Conservation (phyloP, 2,888 invertebrate genomes). For the Parnassius mnemosyne region DNA sequence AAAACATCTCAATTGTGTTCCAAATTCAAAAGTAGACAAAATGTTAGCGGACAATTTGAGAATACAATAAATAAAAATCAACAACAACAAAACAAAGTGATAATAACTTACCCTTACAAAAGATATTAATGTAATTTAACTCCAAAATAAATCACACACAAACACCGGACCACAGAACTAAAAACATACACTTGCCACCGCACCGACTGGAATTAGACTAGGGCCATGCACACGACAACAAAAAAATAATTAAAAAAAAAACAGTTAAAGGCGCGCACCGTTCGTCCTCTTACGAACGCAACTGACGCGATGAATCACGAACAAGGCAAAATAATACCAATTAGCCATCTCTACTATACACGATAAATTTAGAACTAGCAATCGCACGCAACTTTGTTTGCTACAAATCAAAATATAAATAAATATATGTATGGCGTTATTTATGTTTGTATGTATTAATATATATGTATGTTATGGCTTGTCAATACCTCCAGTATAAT, state of each 20-base stretch:
- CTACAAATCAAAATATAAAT: conserved; percentile 11
- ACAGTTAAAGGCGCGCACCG: conserved; percentile 47
- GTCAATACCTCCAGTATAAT: too few species aligned
- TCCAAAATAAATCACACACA: conserved; percentile 7
- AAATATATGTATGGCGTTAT: background rate
- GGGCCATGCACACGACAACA: conserved; percentile 48
- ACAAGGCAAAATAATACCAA: conserved; percentile 74
- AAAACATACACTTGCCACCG: conserved; percentile 34
- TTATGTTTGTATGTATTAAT: too few species aligned
- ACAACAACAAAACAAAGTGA: background rate
- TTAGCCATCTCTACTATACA: conserved; percentile 46
- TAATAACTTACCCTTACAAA: conserved; percentile 1
- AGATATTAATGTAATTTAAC: background rate
- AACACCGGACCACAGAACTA: conserved; percentile 14
- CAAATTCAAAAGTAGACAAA: too few species aligned
- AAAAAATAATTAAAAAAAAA: conserved; percentile 30
- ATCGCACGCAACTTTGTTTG: conserved; percentile 15
- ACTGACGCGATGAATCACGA: conserved; percentile 72
- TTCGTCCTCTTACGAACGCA: conserved; percentile 54
- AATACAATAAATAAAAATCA: background rate
- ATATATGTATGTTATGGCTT: too few species aligned
- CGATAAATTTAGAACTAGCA: conserved; percentile 24
- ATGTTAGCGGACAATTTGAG: too few species aligned
- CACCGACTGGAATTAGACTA: conserved; percentile 47
- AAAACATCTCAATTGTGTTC: too few species aligned